Conservation (phyloP, 2,113 vertebrate genomes). For the Trogon melanurus region DNA sequence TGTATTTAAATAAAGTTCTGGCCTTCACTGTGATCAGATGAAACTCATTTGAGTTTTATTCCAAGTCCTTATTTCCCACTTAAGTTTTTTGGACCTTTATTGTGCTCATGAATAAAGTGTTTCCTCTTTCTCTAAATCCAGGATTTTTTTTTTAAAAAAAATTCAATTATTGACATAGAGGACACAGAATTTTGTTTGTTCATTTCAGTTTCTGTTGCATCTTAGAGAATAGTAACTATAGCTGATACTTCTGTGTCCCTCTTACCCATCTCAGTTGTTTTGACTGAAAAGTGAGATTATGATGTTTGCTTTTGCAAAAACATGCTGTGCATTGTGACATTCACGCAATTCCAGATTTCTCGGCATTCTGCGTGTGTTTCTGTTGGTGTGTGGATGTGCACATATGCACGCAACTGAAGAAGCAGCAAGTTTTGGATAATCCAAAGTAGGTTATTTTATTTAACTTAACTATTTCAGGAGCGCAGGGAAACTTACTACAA, state of each 20-base stretch:
- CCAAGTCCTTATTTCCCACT: not conserved
- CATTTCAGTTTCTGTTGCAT: not conserved
- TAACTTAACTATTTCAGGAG: not conserved
- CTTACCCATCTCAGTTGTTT: not conserved
- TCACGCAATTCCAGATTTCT: not conserved
- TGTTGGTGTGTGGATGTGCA: accelerated
- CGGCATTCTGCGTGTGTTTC: not conserved
- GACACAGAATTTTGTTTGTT: not conserved
- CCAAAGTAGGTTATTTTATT: not conserved
- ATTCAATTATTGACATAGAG: not conserved
- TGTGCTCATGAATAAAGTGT: not conserved
- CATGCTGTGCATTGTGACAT: not conserved
- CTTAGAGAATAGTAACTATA: not conserved
- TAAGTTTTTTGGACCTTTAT: not conserved
- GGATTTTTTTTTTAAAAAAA: not conserved
- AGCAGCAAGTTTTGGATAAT: not conserved
- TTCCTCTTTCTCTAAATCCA: not conserved
- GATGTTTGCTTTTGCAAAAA: not conserved
- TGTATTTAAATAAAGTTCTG: not conserved
- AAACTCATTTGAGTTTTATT: not conserved
- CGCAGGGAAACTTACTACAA: not conserved
- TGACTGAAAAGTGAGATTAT: not conserved
- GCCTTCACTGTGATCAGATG: not conserved
- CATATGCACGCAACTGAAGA: not conserved
- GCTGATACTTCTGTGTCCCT: not conserved